Evolutionary conservation across 2,888 invertebrate genomes (phyloP).

Genomic region (Diplazon laetatorius): DNA sequence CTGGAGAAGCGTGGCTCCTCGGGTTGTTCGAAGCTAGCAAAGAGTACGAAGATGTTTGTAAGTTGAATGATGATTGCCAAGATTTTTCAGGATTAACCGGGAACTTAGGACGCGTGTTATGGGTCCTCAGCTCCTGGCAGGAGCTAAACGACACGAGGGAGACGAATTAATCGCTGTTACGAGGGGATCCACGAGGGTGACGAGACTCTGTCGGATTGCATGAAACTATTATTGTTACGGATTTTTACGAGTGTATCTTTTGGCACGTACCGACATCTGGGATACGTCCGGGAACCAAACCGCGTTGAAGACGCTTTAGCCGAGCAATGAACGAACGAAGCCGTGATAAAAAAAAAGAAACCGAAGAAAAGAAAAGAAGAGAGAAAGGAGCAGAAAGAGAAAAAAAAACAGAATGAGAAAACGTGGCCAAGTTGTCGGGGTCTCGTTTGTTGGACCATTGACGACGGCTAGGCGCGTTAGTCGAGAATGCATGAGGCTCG

Average conservation of each 20-base stretch:
- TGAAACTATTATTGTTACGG: not conserved
- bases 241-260: conserved; percentile 24
- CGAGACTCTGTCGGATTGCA: not conserved
- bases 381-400: no score
- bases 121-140: not conserved
- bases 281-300: no score
- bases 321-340: not conserved
- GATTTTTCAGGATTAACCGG: conserved; percentile 23
- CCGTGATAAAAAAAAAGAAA: no score
- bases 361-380: no score
- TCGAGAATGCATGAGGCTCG: conserved; percentile 70
- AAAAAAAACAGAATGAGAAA: no score
- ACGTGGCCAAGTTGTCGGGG: conserved; percentile 76
- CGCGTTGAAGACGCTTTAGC: not conserved
- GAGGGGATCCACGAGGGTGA: not conserved
- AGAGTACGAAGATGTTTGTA: not conserved
- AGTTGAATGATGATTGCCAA: conserved; percentile 40
- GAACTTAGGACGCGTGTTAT: not conserved
- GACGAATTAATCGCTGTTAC: conserved; percentile 33
- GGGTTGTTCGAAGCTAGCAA: conserved; percentile 1
- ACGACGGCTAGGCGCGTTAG: conserved; percentile 14
- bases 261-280: not conserved
- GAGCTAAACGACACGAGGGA: no score
- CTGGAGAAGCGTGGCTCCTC: no score
- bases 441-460: conserved; percentile 43